Conservation (phyloP, 1,140 invertebrate genomes). For the Cherax quadricarinatus region DNA sequence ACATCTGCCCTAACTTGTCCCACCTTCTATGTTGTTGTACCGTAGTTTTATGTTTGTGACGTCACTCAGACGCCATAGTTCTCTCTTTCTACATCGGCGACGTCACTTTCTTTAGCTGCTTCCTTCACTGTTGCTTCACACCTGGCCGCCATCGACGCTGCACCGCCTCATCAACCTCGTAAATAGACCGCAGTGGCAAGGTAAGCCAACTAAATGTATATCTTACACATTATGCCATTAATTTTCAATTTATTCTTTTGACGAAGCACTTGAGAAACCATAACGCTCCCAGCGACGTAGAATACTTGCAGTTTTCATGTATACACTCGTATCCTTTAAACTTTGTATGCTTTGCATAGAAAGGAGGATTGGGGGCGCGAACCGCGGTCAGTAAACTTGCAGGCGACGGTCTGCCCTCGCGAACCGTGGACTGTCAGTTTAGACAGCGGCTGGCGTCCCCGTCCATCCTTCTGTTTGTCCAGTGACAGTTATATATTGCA, state of each 20-base stretch:
- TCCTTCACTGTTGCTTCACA: constrained; percentile 15
- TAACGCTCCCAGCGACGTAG: background rate
- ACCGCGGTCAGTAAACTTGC: too few relatives aligned
- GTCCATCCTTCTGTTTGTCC: too few relatives aligned
- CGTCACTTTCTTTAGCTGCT: constrained; percentile 21
- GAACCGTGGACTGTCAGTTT: too few relatives aligned
- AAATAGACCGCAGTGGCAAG: background rate
- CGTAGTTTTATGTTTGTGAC: constrained; percentile 35
- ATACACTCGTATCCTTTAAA: background rate
- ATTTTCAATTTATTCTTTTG: background rate
- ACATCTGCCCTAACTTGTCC: constrained; percentile 34
- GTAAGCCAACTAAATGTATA: background rate
- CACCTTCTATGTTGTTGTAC: constrained; percentile 16
- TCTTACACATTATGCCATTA: background rate
- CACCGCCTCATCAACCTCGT: background rate
- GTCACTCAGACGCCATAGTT: constrained; percentile 30
- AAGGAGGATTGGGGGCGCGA: too few relatives aligned
- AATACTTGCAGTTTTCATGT: background rate
- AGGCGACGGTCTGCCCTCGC: too few relatives aligned
- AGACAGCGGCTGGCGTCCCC: too few relatives aligned
- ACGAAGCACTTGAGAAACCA: background rate
- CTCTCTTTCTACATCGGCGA: constrained; percentile 15
- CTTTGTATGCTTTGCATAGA: too few relatives aligned
- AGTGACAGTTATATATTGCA: too few relatives aligned
- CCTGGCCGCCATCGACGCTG: background rate